Conservation (phyloP, 35 echinoderm and acorn worm genomes). For the Diadema setosum region DNA sequence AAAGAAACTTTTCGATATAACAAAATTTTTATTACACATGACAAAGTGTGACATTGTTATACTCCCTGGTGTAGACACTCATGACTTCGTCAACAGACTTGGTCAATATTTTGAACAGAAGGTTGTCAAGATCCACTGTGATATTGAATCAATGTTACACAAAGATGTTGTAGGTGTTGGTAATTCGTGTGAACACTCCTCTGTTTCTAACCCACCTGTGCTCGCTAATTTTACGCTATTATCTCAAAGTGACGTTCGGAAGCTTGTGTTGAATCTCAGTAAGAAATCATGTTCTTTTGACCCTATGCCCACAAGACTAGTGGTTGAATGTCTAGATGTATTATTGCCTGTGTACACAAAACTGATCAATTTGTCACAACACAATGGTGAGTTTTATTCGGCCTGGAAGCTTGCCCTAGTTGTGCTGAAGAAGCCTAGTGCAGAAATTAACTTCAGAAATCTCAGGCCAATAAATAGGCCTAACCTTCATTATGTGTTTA, state of each 20-base stretch:
- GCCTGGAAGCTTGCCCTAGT: background rate
- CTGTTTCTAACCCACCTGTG: background rate
- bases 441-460: background rate
- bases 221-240: background rate
- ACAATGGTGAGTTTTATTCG: background rate
- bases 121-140: too few species aligned
- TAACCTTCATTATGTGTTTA: background rate
- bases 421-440: background rate
- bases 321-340: background rate
- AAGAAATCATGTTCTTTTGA: background rate
- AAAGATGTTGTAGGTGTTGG: background rate
- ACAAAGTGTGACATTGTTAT: background rate
- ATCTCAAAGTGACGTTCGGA: background rate
- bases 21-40: background rate
- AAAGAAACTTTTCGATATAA: background rate
- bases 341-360: background rate
- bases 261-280: background rate
- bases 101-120: background rate
- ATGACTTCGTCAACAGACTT: background rate
- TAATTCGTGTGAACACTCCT: background rate
- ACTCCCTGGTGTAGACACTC: background rate
- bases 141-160: background rate
- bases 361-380: background rate
- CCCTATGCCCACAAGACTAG: background rate
- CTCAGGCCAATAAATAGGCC: background rate